phyloP scores from a whole-genome alignment of 2,888 invertebrate genomes.

The Thymelicus sylvestris region DNA sequence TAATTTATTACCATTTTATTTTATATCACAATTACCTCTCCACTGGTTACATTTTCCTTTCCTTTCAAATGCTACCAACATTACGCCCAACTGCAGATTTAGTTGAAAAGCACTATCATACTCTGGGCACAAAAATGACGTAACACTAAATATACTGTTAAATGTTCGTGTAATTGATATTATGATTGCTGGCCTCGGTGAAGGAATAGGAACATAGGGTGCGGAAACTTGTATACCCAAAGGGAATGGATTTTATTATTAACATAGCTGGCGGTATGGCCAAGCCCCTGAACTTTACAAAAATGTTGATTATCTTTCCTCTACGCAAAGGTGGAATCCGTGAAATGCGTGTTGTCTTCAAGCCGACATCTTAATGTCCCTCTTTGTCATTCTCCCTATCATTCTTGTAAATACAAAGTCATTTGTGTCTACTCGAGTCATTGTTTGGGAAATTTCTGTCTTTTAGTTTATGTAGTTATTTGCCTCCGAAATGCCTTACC shows the following conservation, averaged over 20 bases:
- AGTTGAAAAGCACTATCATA: too few relatives aligned
- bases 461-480: neutral
- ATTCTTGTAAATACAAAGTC: slow-evolving; percentile 17
- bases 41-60: too few relatives aligned
- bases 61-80: too few relatives aligned
- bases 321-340: slow-evolving; percentile 10
- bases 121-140: too few relatives aligned
- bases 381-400: neutral
- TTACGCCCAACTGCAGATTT: too few relatives aligned
- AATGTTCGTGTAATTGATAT: neutral
- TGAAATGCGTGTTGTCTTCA: slow-evolving; percentile 17
- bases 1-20: too few relatives aligned
- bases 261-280: slow-evolving; percentile 3
- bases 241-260: neutral
- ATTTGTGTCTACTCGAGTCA: slow-evolving; percentile 16
- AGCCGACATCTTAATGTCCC: slow-evolving; percentile 20
- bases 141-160: neutral
- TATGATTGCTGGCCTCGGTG: neutral
- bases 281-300: neutral
- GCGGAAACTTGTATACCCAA: neutral
- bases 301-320: slow-evolving; percentile 14
- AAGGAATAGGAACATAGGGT: neutral
- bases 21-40: too few relatives aligned
- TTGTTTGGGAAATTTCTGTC: neutral
- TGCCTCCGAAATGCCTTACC: neutral